phyloP scores from a whole-genome alignment of 1,140 invertebrate species.

The Drosophila kurseongensis region DNA sequence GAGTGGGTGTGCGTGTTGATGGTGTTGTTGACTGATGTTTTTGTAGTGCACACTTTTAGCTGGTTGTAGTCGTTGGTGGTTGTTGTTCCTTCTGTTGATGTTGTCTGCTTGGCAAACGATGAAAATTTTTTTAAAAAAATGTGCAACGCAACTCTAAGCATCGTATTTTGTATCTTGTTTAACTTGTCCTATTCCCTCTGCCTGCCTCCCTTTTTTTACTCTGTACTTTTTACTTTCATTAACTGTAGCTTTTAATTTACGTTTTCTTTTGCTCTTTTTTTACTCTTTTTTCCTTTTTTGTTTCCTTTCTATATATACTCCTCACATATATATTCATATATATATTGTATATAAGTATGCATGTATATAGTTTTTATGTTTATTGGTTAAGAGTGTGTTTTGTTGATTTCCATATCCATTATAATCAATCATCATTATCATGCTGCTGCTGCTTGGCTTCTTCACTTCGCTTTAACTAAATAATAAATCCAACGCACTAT shows the following conservation, averaged over 20 bases:
- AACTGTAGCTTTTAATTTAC: constrained; percentile 77
- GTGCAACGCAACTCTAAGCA: constrained; percentile 82
- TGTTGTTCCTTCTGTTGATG: constrained; percentile 46
- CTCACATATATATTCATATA: constrained; percentile 55
- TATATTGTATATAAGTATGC: constrained; percentile 60
- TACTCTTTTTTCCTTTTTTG: constrained; percentile 45
- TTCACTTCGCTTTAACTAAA: constrained; percentile 68
- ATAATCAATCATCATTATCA: constrained; percentile 42
- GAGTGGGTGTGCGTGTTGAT: constrained; percentile 50
- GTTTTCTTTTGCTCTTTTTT: constrained; percentile 68
- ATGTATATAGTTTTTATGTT: constrained; percentile 60
- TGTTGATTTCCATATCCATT: constrained; percentile 39
- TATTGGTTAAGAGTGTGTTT: constrained; percentile 73
- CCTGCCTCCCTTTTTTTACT: constrained; percentile 43
- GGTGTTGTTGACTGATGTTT: constrained; percentile 46
- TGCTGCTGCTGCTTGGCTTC: constrained; percentile 60
- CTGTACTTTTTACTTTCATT: constrained; percentile 50
- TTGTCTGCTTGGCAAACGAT: constrained; percentile 82
- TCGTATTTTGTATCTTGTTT: constrained; percentile 61
- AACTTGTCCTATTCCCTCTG: constrained; percentile 41
- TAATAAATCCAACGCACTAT: constrained; percentile 83
- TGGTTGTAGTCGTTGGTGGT: constrained; percentile 41
- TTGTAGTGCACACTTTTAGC: constrained; percentile 24
- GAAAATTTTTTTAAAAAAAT: constrained; percentile 73
- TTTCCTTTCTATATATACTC: constrained; percentile 47